Percentiles rank a stretch among this genome's conserved stretches.
These are phyloP conservation scores for Cheilosia vernalis DNA, from an alignment of 2,888 invertebrate species.

Conservation along the genomic window DNA sequence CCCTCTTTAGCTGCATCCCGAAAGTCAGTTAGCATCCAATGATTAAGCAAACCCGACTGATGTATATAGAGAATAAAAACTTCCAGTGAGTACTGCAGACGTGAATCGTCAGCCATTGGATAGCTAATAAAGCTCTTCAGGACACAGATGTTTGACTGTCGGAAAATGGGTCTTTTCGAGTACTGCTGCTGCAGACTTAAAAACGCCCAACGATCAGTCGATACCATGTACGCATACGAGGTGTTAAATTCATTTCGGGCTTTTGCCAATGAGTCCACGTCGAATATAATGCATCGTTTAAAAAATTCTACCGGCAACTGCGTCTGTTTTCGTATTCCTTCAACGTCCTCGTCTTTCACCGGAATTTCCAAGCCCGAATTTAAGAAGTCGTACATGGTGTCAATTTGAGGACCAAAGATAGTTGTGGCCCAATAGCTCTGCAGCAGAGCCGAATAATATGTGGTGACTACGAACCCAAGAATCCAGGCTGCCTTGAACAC, in stretches of 20 bases:
- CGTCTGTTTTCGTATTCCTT: constrained; percentile 54
- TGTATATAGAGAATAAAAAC: constrained; percentile 4
- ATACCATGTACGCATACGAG: constrained; percentile 77
- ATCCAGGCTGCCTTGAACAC: constrained; percentile 3
- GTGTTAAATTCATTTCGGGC: constrained; percentile 78
- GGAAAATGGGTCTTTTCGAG: constrained; percentile 77
- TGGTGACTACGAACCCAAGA: constrained; percentile 21
- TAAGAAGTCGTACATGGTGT: constrained; percentile 78
- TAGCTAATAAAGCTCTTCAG: constrained; percentile 79
- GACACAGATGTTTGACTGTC: constrained; percentile 78
- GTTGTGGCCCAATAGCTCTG: constrained; percentile 33
- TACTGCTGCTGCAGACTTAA: constrained; percentile 78
- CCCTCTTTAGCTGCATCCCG: constrained; percentile 10
- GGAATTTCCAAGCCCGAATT: constrained; percentile 77
- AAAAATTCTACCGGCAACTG: constrained; percentile 68
- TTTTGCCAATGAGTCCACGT: constrained; percentile 64
- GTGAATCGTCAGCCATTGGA: constrained; percentile 67
- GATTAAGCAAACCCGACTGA: constrained; percentile 23
- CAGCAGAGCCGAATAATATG: constrained; percentile 32
- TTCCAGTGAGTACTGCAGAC: constrained; percentile 22
- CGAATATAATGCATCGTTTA: constrained; percentile 74
- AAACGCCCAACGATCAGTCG: constrained; percentile 80
- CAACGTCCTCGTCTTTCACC: constrained; percentile 76
- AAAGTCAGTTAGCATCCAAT: constrained; percentile 12
- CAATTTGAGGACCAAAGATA: constrained; percentile 75